Evolutionary conservation across 1,140 invertebrate species (phyloP), one percentile per base, ranked within the genome.

Genomic region (Bombus superbus): DNA sequence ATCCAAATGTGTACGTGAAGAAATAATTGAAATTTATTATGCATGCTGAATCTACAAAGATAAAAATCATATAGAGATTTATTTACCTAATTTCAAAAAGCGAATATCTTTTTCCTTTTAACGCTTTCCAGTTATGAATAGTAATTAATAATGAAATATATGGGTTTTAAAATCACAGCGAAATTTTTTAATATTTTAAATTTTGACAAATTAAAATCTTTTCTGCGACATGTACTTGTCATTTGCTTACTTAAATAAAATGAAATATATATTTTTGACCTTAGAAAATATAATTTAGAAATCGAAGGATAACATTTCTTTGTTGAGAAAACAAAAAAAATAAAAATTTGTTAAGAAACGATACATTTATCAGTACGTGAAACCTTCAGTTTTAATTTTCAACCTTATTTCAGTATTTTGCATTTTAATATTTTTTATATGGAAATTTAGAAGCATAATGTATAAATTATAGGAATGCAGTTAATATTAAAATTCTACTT

Each of bases 1-100:
- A 89, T 68, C 71, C 6, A 25, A 32, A 82, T 72, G 59, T 71
- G 44, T n/a, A 88, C 57, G 32, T 66, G 59, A 35, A 42, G 42
- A 38, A 59, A 53, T 42, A 66, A 64, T 81, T 53, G 18, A 64
- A 72, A n/a, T 11, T 74, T 57, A n/a, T 28, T 11, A 71, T n/a
- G 3, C 10, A 22, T 13, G 22, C 28, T 11, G 3, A 69, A 32
- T 57, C 38, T 11, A 28, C 28, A 62, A 73, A 44, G n/a, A 42
- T 57, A 74, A 62, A 32, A 32, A 32, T 32, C 32, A 44, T 32
- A 35, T 64, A 47, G 25, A 59, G 38, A 59, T 42, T 6, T n/a
- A 42, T 13, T 64, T 25, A 64, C 22, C 25, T 53, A 53, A 53
- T 53, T 42, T 0, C 11, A 5, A 42, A 72, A n/a, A 71, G 38